phyloP scores from a whole-genome alignment of 1,140 invertebrate species.

The Anastrepha ludens region DNA sequence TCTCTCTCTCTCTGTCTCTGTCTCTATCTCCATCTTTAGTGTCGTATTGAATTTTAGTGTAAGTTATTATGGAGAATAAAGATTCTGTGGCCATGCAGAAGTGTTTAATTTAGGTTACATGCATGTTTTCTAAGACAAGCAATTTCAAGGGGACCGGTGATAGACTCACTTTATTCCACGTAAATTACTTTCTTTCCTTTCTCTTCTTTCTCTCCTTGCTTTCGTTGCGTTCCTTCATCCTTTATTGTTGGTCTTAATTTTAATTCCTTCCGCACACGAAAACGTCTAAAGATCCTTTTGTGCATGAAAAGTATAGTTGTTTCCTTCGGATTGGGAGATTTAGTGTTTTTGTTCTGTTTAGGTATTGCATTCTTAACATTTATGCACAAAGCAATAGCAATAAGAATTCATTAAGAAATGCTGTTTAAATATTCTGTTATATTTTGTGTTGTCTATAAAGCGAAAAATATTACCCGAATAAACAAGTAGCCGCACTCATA shows the following conservation, averaged over 20 bases:
- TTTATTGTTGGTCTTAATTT: constrained; percentile 28
- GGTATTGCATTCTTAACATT: neutral
- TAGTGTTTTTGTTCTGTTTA: neutral
- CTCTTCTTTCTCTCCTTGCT: too few species aligned
- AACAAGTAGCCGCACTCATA: neutral
- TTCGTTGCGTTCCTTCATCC: too few species aligned
- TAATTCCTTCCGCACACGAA: constrained; percentile 49
- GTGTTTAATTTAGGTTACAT: neutral
- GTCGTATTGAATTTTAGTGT: constrained; percentile 4
- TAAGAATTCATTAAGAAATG: constrained; percentile 55
- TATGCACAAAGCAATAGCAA: constrained; percentile 51
- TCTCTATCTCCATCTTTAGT: neutral
- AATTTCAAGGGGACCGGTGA: too few species aligned
- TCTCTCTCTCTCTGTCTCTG: too few species aligned
- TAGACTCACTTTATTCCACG: too few species aligned
- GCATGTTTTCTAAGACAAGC: neutral
- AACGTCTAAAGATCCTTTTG: neutral
- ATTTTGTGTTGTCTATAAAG: constrained; percentile 47
- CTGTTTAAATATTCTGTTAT: constrained; percentile 54
- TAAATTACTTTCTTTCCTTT: too few species aligned
- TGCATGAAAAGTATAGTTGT: too few species aligned
- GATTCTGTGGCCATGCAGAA: neutral
- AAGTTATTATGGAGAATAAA: neutral
- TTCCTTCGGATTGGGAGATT: neutral
- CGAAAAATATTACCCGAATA: constrained; percentile 30